Evolutionary conservation across 2,888 invertebrate genomes (phyloP), one percentile per base, ranked within the genome.

Genomic region (Altica lythri): DNA sequence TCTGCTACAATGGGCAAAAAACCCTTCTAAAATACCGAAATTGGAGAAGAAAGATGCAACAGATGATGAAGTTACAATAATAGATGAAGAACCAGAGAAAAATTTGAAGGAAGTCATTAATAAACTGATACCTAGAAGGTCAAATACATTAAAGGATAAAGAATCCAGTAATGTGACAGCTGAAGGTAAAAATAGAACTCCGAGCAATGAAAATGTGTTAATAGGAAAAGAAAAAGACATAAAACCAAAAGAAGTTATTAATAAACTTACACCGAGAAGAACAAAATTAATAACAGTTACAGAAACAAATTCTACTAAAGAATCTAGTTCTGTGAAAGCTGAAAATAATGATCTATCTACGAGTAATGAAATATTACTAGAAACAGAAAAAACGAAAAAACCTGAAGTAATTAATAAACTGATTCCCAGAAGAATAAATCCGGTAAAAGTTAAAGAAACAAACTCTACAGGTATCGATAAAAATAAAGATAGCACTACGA

Each of bases 1-100:
- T 45, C 60, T 76, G 12, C 66, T 72, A 54, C 65, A 73, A 34
- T 76, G 76, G 76, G 66, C 74, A 0, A 62, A 65, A 42, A 72
- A 67, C 45, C 63, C 64, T 4, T 61, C 38, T 2, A 50, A 55
- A 35, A 40, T 47, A 40, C 42, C 12, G 2, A 55, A 42, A 53
- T 45, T 30, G 30, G 44, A 8, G 46, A 62, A 12, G 34, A 56
- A 42, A 40, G 53, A 49, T 43, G 35, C 58, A 68, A 42, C 51
- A 65, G 32, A 59, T 48, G n/a, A 38, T 19, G 37, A 17, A 47
- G 12, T 35, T 4, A 25, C 14, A 27, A 35, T 22, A 22, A 27
- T 18, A 14, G 38, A 37, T 9, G 38, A 38, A 18, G 27, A 38
- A 3, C n/a, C 13, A 35, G 2, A 2, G 4, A 38, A 38, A 38